phyloP scores from a whole-genome alignment of 2,797 vertebrate genomes.

The Gymnopithys bicolor region DNA sequence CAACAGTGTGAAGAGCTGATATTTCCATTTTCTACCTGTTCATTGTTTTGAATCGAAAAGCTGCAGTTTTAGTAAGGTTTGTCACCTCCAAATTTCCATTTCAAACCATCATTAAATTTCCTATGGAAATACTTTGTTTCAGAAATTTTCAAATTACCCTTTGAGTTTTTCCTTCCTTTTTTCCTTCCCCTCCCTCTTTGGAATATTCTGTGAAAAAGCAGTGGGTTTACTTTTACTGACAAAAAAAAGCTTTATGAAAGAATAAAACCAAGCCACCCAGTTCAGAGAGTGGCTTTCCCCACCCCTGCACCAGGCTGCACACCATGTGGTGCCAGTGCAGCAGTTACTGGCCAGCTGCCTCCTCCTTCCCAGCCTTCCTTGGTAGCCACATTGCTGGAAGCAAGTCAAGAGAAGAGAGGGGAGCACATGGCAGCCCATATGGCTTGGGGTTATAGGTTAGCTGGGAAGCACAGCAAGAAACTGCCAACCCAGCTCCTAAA shows the following conservation, averaged over 20 bases:
- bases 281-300: background rate
- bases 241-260: background rate
- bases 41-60: background rate
- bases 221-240: background rate
- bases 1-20: background rate
- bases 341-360: slow-evolving; percentile 40
- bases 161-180: background rate
- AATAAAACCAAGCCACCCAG: background rate
- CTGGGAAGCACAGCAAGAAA: background rate
- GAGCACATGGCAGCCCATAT: slow-evolving; percentile 9
- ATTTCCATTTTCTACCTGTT: background rate
- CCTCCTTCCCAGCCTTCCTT: background rate
- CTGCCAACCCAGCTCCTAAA: background rate
- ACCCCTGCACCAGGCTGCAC: background rate
- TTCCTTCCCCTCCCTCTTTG: background rate
- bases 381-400: slow-evolving; percentile 23
- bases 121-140: background rate
- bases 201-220: background rate
- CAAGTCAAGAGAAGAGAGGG: slow-evolving; percentile 8
- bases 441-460: slow-evolving; percentile 6
- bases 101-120: background rate
- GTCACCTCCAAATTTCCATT: background rate
- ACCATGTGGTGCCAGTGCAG: slow-evolving; percentile 15
- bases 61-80: background rate
- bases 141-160: background rate